Base-by-base conservation (phyloP, 2,797 vertebrate species). In the Hafferia zeledoni region DNA sequence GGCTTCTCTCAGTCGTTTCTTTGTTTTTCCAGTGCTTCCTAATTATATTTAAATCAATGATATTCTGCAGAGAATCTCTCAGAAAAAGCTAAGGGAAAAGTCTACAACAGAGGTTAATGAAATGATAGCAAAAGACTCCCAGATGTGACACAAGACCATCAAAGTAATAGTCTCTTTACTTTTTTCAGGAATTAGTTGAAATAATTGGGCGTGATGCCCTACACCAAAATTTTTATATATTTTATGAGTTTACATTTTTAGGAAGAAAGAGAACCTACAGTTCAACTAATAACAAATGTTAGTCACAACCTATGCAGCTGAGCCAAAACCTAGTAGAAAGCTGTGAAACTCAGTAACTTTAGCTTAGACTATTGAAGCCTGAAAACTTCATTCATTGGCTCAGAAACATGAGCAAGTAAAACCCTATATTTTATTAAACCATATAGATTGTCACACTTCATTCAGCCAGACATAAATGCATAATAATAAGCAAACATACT, bases 341-440 rank as follows among this genome's bases (percentile, higher is more conserved):
- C 41, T 83, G 20, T 35, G 33, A 49, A 91, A 52, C 41, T 50
- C 3, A 1, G 39, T 17, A 84, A 35, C 47, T 80, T 69, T 87
- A 33, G 7, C 31, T 89, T 17, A 39, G 43, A 35, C 2, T n/a
- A 16, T 30, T 33, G 12, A 59, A 74, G 22, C 16, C 64, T 82
- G 35, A 35, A 61, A 82, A 5, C 11, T 65, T 83, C 14, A 18
- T 30, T 77, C 35, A 23, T 8, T 55, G 28, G 19, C 14, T 47
- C 6, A 0, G 5, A 18, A 70, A 46, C 4, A 35, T 15, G 77
- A 69, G 10, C 11, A 50, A 78, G 28, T 22, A 91, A 27, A 90
- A 20, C 18, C 39, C 35, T 20, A 2, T 13, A 22, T 1, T 1
- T 30, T 50, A 13, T 22, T 52, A 11, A 1, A 11, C 10, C 7